These are phyloP conservation scores for Rhinella marina DNA, from an alignment of 2,797 vertebrate genomes.

Conservation along the genomic window DNA sequence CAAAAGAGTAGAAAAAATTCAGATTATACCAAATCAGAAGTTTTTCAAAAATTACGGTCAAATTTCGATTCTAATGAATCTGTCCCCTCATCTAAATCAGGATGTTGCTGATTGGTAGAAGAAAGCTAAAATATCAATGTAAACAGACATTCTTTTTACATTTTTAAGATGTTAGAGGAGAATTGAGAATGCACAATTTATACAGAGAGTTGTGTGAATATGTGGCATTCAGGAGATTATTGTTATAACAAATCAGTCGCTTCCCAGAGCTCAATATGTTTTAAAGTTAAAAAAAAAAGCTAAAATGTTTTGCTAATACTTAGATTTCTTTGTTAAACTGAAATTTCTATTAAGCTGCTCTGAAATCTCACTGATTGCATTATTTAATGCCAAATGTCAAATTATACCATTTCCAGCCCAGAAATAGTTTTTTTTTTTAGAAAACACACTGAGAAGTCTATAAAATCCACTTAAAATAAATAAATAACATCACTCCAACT, in stretches of 20 bases:
- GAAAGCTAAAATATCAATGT: too few species aligned
- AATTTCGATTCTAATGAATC: too few species aligned
- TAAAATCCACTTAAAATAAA: constrained; percentile 25
- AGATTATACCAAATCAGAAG: too few species aligned
- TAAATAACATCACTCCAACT: constrained; percentile 36
- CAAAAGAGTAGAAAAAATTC: too few species aligned
- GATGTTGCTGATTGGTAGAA: too few species aligned
- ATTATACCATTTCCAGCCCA: constrained; percentile 4
- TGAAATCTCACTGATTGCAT: constrained; percentile 51
- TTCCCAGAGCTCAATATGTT: constrained; percentile 19
- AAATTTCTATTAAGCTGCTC: constrained; percentile 37
- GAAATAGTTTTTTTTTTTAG: constrained; percentile 50
- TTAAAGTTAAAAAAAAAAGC: background rate
- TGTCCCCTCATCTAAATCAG: too few species aligned
- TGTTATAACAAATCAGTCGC: constrained; percentile 10
- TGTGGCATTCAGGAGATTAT: background rate
- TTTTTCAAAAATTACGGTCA: too few species aligned
- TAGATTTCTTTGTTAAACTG: constrained; percentile 24
- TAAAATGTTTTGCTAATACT: constrained; percentile 33
- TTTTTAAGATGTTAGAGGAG: background rate
- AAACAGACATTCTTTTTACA: background rate
- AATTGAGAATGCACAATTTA: background rate
- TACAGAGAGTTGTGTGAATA: background rate
- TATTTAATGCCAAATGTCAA: constrained; percentile 48
- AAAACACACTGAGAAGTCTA: constrained; percentile 40